Conservation (phyloP, 2,797 vertebrate species). For the Takifugu ocellatus region DNA sequence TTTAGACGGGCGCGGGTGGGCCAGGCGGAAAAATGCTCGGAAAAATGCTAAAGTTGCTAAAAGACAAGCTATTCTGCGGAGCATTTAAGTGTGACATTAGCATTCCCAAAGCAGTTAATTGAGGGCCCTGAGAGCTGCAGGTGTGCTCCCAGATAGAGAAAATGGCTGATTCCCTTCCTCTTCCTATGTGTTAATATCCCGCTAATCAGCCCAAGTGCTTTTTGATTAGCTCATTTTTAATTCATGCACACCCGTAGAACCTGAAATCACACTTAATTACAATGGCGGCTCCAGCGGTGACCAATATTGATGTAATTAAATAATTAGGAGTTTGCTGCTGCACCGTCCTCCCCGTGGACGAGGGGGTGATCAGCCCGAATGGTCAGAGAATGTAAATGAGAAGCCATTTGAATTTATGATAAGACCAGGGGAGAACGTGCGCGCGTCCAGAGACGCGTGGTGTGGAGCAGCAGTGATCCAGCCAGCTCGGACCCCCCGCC, state of each 20-base stretch:
- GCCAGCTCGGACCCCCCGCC: too few species aligned
- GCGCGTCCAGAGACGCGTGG: not conserved
- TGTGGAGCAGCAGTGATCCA: too few species aligned
- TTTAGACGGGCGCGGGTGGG: conserved; percentile 16
- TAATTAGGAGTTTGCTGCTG: conserved; percentile 63
- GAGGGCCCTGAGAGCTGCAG: conserved; percentile 39
- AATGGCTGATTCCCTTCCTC: conserved; percentile 43
- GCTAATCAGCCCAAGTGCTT: conserved; percentile 70
- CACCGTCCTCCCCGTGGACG: conserved; percentile 37
- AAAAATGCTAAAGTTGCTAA: conserved; percentile 17
- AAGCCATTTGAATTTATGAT: conserved; percentile 20
- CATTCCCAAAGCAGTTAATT: conserved; percentile 25
- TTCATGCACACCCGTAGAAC: conserved; percentile 69
- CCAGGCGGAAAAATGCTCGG: too few species aligned
- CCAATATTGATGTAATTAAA: conserved; percentile 75
- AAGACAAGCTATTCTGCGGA: conserved; percentile 3
- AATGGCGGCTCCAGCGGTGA: conserved; percentile 67
- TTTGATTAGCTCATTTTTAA: conserved; percentile 78
- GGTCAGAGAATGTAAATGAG: conserved; percentile 47
- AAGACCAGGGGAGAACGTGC: conserved; percentile 1
- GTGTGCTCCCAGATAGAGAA: conserved; percentile 41
- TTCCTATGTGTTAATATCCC: conserved; percentile 57
- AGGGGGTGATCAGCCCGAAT: conserved; percentile 28
- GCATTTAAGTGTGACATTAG: conserved; percentile 3
- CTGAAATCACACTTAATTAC: conserved; percentile 77